Evolutionary conservation across 2,113 vertebrate genomes (phyloP).

Genomic region (Psilopsiagon aurifrons): DNA sequence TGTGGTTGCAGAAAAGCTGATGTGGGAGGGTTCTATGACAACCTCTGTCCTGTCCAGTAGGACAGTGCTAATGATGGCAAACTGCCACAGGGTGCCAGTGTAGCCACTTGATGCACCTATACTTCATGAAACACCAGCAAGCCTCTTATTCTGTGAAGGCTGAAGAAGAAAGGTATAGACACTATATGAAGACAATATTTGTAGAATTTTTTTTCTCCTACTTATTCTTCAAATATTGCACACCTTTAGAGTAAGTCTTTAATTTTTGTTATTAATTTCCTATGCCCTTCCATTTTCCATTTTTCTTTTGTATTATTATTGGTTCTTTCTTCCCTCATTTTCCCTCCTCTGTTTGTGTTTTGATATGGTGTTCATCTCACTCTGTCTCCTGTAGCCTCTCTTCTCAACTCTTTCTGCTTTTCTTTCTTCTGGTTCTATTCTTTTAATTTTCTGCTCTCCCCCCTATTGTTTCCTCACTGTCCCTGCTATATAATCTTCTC

Average conservation of each 20-base stretch:
- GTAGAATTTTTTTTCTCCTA: not conserved
- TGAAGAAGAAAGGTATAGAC: not conserved
- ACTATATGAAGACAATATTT: not conserved
- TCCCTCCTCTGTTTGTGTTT: not conserved
- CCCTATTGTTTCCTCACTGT: not conserved
- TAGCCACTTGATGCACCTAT: constrained; percentile 15
- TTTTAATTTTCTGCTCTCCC: not conserved
- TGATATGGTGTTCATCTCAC: not conserved
- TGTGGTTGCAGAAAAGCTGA: constrained; percentile 29
- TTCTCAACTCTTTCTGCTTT: not conserved
- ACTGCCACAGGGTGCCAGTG: constrained; percentile 27
- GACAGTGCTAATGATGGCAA: constrained; percentile 12
- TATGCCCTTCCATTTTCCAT: not conserved
- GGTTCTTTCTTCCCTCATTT: not conserved
- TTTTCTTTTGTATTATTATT: not conserved
- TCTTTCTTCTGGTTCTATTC: not conserved
- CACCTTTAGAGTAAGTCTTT: not conserved
- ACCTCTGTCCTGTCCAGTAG: constrained; percentile 10
- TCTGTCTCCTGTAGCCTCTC: not conserved
- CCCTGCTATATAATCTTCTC: not conserved
- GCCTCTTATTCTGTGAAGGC: not conserved
- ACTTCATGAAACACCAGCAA: not conserved
- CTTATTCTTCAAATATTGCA: not conserved
- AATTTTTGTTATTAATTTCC: not conserved
- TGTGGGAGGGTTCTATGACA: constrained; percentile 41